Evolutionary conservation across 1,140 invertebrate genomes (phyloP).

Genomic region (Araneus ventricosus): DNA sequence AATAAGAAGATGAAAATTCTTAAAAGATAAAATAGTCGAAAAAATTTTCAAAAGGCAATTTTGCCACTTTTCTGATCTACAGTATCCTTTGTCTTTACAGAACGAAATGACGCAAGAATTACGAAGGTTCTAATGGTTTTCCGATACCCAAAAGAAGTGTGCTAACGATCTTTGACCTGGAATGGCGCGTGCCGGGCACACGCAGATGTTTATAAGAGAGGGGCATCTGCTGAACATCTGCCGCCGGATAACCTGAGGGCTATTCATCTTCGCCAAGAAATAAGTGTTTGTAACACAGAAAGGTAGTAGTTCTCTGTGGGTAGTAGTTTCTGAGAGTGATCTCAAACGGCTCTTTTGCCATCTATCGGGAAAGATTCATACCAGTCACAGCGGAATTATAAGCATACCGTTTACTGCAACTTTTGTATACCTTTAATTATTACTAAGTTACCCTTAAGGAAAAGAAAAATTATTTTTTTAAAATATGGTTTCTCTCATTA

Average conservation of each 20-base stretch:
- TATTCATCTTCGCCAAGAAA: background rate
- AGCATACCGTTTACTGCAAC: too few relatives aligned
- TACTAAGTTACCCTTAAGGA: too few relatives aligned
- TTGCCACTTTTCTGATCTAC: too few relatives aligned
- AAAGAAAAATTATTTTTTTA: too few relatives aligned
- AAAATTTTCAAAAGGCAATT: too few relatives aligned
- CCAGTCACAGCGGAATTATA: background rate
- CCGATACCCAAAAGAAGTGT: background rate
- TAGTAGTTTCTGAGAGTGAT: background rate
- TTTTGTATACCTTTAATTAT: too few relatives aligned
- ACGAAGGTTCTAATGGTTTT: too few relatives aligned
- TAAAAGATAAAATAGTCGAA: too few relatives aligned
- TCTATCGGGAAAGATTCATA: background rate
- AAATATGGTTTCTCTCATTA: too few relatives aligned
- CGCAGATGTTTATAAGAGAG: constrained; percentile 51
- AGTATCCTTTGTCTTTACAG: too few relatives aligned
- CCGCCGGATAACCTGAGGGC: constrained; percentile 30
- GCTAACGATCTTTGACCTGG: constrained; percentile 25
- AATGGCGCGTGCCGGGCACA: constrained; percentile 36
- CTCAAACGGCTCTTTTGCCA: background rate
- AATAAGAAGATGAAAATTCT: too few relatives aligned
- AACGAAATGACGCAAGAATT: too few relatives aligned
- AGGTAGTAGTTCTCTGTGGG: background rate
- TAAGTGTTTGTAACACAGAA: background rate
- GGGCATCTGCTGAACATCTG: constrained; percentile 66